Percentiles rank a stretch among this genome's conserved stretches.
phyloP scores from a whole-genome alignment of 2,888 invertebrate species.

The Formica aserva region DNA sequence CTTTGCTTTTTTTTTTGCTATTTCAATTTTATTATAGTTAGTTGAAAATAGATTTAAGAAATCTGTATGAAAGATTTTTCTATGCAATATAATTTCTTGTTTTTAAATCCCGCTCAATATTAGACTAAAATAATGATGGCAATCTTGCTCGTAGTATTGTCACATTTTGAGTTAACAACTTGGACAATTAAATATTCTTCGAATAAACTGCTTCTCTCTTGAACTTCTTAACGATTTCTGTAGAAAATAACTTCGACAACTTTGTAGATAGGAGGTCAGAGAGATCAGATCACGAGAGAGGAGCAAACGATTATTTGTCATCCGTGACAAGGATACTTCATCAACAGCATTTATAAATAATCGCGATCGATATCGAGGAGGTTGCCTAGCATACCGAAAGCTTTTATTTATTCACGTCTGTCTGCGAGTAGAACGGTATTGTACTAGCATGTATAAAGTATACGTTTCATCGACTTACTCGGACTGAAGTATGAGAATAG shows the following conservation, averaged over 20 bases:
- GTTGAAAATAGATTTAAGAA: neutral
- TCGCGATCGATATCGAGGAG: conserved; percentile 57
- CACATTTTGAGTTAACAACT: neutral
- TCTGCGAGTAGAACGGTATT: conserved; percentile 26
- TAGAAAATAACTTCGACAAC: conserved; percentile 23
- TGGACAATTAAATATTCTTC: neutral
- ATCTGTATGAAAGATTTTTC: neutral
- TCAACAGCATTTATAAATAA: conserved; percentile 62
- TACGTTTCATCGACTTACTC: conserved; percentile 63
- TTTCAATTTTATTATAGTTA: neutral
- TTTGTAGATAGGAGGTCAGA: conserved; percentile 1
- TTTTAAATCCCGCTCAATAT: neutral
- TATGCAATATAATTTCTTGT: neutral
- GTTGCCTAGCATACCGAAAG: conserved; percentile 40
- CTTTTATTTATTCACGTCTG: conserved; percentile 64
- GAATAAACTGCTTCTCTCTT: neutral
- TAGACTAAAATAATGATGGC: neutral
- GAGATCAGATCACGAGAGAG: conserved; percentile 1
- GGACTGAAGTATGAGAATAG: conserved; percentile 46
- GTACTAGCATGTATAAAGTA: conserved; percentile 43
- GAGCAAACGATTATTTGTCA: conserved; percentile 43
- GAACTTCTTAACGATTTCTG: conserved; percentile 38
- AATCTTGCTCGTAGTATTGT: neutral
- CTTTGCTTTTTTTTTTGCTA: neutral
- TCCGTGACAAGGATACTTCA: conserved; percentile 26